Conservation (phyloP, 1,140 invertebrate genomes). For the Adoxophyes honmai region DNA sequence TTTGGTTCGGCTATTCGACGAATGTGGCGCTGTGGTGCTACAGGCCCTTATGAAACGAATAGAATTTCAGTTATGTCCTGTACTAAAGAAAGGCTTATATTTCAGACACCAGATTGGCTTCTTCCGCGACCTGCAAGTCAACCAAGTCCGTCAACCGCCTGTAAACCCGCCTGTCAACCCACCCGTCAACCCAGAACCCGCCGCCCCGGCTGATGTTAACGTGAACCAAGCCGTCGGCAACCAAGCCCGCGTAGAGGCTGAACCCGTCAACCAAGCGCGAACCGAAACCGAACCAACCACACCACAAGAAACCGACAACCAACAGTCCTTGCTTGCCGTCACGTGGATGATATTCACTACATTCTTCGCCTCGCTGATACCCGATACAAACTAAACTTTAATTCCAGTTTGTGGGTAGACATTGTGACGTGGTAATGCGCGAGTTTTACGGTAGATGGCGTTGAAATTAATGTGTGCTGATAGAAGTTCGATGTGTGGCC, state of each 20-base stretch:
- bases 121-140: conserved; percentile 76
- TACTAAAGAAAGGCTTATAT: conserved; percentile 25
- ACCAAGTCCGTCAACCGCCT: conserved; percentile 56
- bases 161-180: conserved; percentile 56
- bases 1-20: no score
- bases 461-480: no score
- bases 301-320: conserved; percentile 54
- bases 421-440: neutral
- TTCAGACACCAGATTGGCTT: conserved; percentile 83
- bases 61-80: no score
- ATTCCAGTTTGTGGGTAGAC: neutral
- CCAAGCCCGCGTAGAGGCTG: conserved; percentile 22
- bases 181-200: conserved; percentile 67
- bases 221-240: neutral
- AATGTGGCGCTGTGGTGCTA: no score
- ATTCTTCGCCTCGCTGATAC: conserved; percentile 87
- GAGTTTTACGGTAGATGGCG: no score
- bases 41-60: no score
- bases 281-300: conserved; percentile 22
- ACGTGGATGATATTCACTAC: conserved; percentile 86
- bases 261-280: conserved; percentile 19
- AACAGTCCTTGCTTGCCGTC: conserved; percentile 80
- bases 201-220: conserved; percentile 48
- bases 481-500: no score
- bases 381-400: conserved; percentile 77